Percentiles rank a stretch among this genome's conserved stretches.
Conservation (phyloP, 2,113 vertebrate species). For the Sinocyclocheilus grahami region DNA sequence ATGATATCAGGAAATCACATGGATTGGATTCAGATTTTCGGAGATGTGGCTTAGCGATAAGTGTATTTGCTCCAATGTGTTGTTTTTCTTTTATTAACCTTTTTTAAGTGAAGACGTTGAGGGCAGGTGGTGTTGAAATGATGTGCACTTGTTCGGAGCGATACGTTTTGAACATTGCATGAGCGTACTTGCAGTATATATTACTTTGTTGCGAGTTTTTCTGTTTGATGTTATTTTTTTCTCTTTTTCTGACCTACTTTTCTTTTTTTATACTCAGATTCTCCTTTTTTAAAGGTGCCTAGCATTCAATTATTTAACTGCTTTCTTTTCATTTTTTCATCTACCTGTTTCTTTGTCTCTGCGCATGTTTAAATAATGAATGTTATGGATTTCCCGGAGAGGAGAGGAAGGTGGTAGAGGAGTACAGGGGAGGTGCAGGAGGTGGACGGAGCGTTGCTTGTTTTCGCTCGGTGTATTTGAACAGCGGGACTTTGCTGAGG, state of each 20-base stretch:
- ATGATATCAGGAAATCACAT: not conserved
- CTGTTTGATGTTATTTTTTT: conserved; percentile 67
- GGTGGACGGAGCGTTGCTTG: conserved; percentile 32
- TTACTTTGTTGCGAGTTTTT: conserved; percentile 65
- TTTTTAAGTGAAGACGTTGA: not conserved
- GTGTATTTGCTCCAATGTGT: not conserved
- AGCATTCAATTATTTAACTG: conserved; percentile 73
- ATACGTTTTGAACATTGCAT: conserved; percentile 59
- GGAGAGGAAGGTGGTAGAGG: conserved; percentile 44
- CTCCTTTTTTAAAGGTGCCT: conserved; percentile 54
- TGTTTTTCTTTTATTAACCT: conserved; percentile 33
- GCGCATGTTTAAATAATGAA: conserved; percentile 74
- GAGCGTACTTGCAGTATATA: conserved; percentile 58
- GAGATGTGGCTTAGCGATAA: not conserved
- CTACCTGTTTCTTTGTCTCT: conserved; percentile 71
- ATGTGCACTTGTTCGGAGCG: conserved; percentile 30
- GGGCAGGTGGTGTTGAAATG: conserved; percentile 26
- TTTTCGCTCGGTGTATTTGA: conserved; percentile 49
- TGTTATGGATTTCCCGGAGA: conserved; percentile 68
- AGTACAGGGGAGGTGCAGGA: conserved; percentile 23
- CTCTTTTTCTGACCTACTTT: conserved; percentile 66
- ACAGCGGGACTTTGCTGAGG: conserved; percentile 41
- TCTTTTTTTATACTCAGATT: conserved; percentile 52
- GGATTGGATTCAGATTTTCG: not conserved
- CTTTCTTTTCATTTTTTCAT: conserved; percentile 66